Conservation (phyloP, 2,113 vertebrate genomes). For the Podarcis muralis region DNA sequence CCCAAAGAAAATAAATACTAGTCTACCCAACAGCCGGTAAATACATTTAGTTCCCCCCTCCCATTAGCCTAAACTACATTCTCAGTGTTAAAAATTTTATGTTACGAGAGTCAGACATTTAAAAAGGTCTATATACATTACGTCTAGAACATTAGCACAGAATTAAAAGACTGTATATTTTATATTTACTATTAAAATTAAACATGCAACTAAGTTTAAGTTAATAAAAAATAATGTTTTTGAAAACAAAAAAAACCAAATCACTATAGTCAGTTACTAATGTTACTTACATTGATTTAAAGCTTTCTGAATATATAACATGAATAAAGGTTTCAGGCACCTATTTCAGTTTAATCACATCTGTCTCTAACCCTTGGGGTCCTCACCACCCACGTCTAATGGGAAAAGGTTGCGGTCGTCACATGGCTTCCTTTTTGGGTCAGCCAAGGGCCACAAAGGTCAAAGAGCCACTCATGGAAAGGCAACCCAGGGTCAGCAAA, state of each 20-base stretch:
- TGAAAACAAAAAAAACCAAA: slow-evolving; percentile 70
- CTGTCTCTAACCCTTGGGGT: slow-evolving; percentile 93
- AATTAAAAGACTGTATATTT: slow-evolving; percentile 49
- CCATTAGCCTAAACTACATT: slow-evolving; percentile 28
- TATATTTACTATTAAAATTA: slow-evolving; percentile 49
- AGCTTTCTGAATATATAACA: slow-evolving; percentile 78
- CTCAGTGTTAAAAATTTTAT: neutral
- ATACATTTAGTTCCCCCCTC: slow-evolving; percentile 37
- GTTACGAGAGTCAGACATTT: slow-evolving; percentile 48
- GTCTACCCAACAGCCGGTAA: slow-evolving; percentile 38
- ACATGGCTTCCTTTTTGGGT: slow-evolving; percentile 94
- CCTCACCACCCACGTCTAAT: slow-evolving; percentile 97
- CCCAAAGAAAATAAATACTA: slow-evolving; percentile 46
- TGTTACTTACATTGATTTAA: slow-evolving; percentile 86
- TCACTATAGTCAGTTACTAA: slow-evolving; percentile 71
- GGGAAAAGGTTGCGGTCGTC: slow-evolving; percentile 88
- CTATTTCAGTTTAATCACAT: slow-evolving; percentile 94
- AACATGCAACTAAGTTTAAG: slow-evolving; percentile 73
- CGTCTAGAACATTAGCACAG: slow-evolving; percentile 49
- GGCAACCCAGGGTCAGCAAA: slow-evolving; percentile 97
- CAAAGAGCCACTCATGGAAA: slow-evolving; percentile 95
- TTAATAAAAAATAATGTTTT: slow-evolving; percentile 50
- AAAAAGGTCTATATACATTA: slow-evolving; percentile 1
- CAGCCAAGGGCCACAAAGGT: slow-evolving; percentile 95
- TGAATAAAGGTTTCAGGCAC: slow-evolving; percentile 87